Conservation (phyloP, 2,113 vertebrate species). For the Python bivittatus region DNA sequence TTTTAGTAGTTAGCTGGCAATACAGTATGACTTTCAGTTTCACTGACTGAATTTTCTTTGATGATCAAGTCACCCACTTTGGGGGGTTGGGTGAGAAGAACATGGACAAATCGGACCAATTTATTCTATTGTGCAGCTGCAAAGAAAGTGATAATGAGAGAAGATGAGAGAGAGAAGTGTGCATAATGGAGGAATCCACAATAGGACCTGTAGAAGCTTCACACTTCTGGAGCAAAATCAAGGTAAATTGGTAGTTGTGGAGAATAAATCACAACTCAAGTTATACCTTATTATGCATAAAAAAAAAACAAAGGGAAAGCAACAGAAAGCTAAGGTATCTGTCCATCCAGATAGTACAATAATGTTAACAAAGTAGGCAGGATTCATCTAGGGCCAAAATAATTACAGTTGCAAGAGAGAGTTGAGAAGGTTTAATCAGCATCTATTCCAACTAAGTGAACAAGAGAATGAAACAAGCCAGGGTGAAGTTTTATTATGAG, state of each 20-base stretch:
- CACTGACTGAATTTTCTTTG: background rate
- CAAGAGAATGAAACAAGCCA: conserved; percentile 29
- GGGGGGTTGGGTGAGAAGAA: too few species aligned
- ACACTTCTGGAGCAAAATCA: background rate
- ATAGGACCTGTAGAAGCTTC: background rate
- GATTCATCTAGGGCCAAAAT: conserved; percentile 39
- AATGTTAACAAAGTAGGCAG: conserved; percentile 15
- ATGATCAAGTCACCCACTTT: background rate
- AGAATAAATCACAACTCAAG: background rate
- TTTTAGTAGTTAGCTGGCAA: background rate
- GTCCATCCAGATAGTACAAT: background rate
- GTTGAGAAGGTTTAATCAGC: conserved; percentile 41
- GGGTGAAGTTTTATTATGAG: conserved; percentile 10
- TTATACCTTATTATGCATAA: conserved; percentile 24
- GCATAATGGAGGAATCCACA: background rate
- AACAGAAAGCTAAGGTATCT: background rate
- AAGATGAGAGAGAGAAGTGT: background rate
- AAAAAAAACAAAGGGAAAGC: background rate
- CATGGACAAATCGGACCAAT: background rate
- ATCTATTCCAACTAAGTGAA: conserved; percentile 24
- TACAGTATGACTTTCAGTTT: background rate
- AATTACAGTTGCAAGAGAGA: conserved; percentile 7
- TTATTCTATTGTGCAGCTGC: background rate
- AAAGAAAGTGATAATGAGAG: conserved; percentile 5
- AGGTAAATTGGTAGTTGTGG: background rate